A percentile compares a stretch with the other conserved stretches of the same genome.
These are phyloP conservation scores for Hypselothyrea guttata DNA, from an alignment of 2,888 invertebrate species.

Conservation along the genomic window DNA sequence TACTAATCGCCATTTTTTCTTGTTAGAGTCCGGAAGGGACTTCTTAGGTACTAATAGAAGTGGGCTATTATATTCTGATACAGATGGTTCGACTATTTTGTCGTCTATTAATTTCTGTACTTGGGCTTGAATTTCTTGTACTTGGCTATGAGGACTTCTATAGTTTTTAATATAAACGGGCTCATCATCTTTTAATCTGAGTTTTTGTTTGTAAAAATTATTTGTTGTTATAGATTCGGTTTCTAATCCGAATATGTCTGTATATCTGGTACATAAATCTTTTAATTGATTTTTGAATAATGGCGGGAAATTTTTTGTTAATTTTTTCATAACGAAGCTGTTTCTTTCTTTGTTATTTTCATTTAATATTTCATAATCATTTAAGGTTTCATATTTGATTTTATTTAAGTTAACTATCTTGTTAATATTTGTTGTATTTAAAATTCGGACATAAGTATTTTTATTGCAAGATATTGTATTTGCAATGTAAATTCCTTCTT, in stretches of 20 bases:
- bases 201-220: not conserved
- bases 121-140: not conserved
- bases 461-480: not conserved
- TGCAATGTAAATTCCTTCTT: not conserved
- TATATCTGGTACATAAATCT: not conserved
- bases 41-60: conserved; percentile 1
- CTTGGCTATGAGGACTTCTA: not conserved
- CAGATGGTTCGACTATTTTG: conserved; percentile 6
- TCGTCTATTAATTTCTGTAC: conserved; percentile 1
- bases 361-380: no score
- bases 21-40: not conserved
- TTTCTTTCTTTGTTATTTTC: no score
- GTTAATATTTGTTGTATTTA: no score
- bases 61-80: conserved; percentile 5
- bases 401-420: not conserved
- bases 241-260: conserved; percentile 2
- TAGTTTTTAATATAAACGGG: no score
- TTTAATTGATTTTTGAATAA: not conserved
- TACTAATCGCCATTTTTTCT: conserved; percentile 4
- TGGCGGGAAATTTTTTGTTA: no score
- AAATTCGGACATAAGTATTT: not conserved
- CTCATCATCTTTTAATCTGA: conserved; percentile 3
- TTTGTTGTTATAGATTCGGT: not conserved
- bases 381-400: not conserved
- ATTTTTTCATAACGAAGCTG: no score